Conservation (phyloP, 2,797 vertebrate species). For the Micrastur ruficollis region DNA sequence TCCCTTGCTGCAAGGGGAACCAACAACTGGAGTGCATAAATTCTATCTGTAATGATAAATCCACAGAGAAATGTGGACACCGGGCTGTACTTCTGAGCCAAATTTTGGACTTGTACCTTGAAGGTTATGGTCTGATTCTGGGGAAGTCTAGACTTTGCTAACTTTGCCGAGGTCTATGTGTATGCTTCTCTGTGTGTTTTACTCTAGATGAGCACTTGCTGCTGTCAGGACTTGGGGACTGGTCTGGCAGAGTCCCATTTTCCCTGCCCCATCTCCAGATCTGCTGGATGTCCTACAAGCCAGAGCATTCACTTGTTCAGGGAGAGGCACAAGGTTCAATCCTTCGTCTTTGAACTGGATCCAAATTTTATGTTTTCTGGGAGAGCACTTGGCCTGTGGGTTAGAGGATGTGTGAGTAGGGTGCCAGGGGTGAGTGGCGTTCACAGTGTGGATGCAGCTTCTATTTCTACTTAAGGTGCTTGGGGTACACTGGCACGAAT, state of each 20-base stretch:
- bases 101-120: background rate
- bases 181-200: accelerated
- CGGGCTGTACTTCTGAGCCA: background rate
- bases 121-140: background rate
- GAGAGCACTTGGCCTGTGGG: background rate
- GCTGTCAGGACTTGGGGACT: background rate
- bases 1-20: background rate
- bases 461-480: background rate
- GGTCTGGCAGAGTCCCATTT: background rate
- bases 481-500: background rate
- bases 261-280: background rate
- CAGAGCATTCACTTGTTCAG: background rate
- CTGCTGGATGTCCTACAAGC: background rate
- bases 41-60: background rate
- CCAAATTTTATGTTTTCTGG: background rate
- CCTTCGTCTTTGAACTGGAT: background rate
- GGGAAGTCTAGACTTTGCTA: background rate
- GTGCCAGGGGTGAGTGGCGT: background rate
- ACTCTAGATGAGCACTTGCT: background rate
- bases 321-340: background rate
- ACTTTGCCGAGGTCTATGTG: background rate
- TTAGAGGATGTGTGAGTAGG: background rate
- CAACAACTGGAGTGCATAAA: background rate
- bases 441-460: background rate
- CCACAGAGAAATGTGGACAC: background rate